Conservation (phyloP, 2,888 invertebrate species). For the Argyra leucocephala region DNA sequence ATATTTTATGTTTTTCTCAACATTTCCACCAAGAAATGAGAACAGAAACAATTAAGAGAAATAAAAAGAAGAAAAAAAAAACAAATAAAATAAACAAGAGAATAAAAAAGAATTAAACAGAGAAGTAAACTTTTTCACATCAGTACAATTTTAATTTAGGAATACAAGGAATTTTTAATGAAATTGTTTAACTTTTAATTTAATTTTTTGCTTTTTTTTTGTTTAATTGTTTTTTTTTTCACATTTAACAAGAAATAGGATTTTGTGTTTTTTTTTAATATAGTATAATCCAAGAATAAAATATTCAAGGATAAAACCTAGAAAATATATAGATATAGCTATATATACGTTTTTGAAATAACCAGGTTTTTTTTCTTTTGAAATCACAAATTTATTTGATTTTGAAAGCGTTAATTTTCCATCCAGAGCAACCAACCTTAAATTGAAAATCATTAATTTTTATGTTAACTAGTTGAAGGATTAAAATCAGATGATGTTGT, state of each 20-base stretch:
- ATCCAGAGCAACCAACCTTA: too few relatives aligned
- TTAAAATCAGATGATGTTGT: too few relatives aligned
- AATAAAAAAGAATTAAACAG: not conserved
- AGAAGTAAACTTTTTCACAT: not conserved
- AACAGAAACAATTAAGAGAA: too few relatives aligned
- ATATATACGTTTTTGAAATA: too few relatives aligned
- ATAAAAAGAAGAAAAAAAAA: not conserved
- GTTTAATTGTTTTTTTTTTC: not conserved
- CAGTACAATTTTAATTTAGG: not conserved
- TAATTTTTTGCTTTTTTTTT: not conserved
- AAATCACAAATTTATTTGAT: too few relatives aligned
- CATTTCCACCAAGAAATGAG: not conserved
- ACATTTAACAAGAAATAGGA: not conserved
- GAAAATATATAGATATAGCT: too few relatives aligned
- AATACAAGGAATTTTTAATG: not conserved
- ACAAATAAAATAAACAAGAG: not conserved
- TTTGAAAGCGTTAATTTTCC: too few relatives aligned
- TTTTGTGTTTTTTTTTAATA: not conserved
- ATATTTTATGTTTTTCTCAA: not conserved
- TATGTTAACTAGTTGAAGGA: too few relatives aligned
- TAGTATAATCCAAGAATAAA: not conserved
- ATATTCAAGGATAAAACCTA: too few relatives aligned
- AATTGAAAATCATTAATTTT: too few relatives aligned
- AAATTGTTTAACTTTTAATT: conserved; percentile 6
- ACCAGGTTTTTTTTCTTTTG: too few relatives aligned